A percentile compares a stretch with the other conserved stretches of the same genome.
phyloP scores from a whole-genome alignment of 2,113 vertebrate species.

The Sylvia atricapilla region DNA sequence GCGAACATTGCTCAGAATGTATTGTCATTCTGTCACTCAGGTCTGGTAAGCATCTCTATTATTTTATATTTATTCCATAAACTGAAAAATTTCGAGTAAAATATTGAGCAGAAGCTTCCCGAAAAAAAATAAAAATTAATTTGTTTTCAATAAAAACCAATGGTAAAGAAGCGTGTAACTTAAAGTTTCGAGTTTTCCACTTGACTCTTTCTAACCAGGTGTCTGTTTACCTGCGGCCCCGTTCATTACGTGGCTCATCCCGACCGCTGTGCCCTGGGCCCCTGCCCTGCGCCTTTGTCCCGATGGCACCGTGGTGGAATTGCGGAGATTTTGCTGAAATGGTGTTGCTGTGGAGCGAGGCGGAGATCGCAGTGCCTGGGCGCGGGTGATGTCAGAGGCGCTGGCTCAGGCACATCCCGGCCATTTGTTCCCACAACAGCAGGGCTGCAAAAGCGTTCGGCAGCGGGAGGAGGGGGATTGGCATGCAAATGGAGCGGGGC shows the following conservation, averaged over 20 bases:
- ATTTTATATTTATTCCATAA: not conserved
- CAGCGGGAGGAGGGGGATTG: not conserved
- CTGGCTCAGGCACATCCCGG: not conserved
- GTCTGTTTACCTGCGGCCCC: not conserved
- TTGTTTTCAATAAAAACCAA: not conserved
- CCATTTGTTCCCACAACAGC: slow-evolving; percentile 14
- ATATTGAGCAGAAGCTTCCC: not conserved
- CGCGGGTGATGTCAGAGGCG: not conserved
- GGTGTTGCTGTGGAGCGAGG: not conserved
- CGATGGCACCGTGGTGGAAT: rapidly evolving
- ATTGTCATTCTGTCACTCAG: slow-evolving; percentile 45
- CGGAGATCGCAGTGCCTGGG: not conserved
- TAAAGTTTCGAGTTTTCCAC: not conserved
- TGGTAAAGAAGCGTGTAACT: not conserved
- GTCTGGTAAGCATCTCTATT: not conserved
- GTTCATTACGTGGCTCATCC: rapidly evolving
- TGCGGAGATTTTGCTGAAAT: not conserved
- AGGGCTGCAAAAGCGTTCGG: not conserved
- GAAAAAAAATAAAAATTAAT: not conserved
- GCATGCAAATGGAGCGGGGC: slow-evolving; percentile 5
- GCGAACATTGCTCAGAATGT: not conserved
- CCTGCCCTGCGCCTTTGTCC: not conserved
- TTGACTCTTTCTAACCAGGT: not conserved
- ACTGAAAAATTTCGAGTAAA: not conserved
- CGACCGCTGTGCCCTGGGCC: not conserved